Base-by-base conservation (phyloP, 2,113 vertebrate genomes). In the Nibea albiflora region DNA sequence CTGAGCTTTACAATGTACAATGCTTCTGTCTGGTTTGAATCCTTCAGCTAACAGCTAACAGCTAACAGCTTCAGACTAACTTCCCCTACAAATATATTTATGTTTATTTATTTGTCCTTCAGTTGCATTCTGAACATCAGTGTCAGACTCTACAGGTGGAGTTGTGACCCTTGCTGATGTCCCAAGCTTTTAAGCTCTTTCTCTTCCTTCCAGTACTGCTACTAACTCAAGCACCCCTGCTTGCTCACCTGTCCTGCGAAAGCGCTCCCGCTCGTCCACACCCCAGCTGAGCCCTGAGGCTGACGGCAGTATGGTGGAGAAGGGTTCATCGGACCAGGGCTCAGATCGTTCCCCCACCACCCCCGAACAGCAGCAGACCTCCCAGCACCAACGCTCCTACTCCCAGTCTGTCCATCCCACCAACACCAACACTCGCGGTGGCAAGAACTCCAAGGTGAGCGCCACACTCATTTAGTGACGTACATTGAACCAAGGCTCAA, bases 211-310 rank as follows among this genome's bases (percentile, higher is more conserved):
- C 94, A 98, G 97, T 92, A 96, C 96, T 88, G 96, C 96, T 95
- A 97, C 96, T 96, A 97, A 97, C 94, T 97, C 96, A 22, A 97
- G 96, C 96, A 96, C 96, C 1, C 97, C 97, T 3, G 95, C 96
- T 92, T 97, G 96, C 95, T 97, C 97, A 61, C 97, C 97, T 2
- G 95, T 97, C 94, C 96, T 97, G 88, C 96, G 95, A 88, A 97
- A 97, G 85, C 95, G 96, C 75, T 96, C 96, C 19, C 95, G 95
- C 81, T 97, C 97, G 4, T 96, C 97, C 1, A 96, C 96, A 1
- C n/a, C 96, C 93, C 22, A 96, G 92, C 22, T 96, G 94, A 96
- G 94, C 90, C 91, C 93, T 0, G 96, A 95, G 81, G 95, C 94
- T 82, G 96, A 97, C 91, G 12, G 64, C 70, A 57, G 93, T 94